Conservation (phyloP, 2,797 vertebrate species). For the Cuniculus paca region DNA sequence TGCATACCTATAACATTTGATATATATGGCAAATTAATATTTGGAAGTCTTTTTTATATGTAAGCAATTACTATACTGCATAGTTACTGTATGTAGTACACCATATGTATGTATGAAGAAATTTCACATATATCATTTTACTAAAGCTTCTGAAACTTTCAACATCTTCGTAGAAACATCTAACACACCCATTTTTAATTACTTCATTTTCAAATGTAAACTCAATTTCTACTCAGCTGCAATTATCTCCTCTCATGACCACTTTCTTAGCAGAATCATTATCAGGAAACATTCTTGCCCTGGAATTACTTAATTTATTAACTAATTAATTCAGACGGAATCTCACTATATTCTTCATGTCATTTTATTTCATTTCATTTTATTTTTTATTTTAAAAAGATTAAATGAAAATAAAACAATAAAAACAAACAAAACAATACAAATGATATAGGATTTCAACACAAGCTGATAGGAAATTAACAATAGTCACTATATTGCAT, state of each 20-base stretch:
- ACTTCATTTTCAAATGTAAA: not conserved
- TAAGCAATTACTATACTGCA: not conserved
- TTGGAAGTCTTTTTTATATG: constrained; percentile 7
- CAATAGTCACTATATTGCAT: too few species aligned
- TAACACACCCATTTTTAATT: not conserved
- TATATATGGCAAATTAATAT: not conserved
- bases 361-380: too few species aligned
- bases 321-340: not conserved
- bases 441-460: too few species aligned
- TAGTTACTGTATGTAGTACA: not conserved
- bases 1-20: not conserved
- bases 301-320: not conserved
- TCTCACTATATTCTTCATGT: not conserved
- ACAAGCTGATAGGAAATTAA: too few species aligned
- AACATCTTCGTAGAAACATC: not conserved
- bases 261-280: not conserved
- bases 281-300: not conserved
- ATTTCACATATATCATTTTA: not conserved
- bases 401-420: too few species aligned
- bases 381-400: too few species aligned
- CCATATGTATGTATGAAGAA: not conserved
- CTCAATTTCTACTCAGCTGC: not conserved
- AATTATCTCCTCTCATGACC: not conserved
- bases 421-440: too few species aligned
- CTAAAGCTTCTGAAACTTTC: not conserved